Evolutionary conservation across 2,797 vertebrate species (phyloP).

Genomic region (Pipistrellus nathusii): DNA sequence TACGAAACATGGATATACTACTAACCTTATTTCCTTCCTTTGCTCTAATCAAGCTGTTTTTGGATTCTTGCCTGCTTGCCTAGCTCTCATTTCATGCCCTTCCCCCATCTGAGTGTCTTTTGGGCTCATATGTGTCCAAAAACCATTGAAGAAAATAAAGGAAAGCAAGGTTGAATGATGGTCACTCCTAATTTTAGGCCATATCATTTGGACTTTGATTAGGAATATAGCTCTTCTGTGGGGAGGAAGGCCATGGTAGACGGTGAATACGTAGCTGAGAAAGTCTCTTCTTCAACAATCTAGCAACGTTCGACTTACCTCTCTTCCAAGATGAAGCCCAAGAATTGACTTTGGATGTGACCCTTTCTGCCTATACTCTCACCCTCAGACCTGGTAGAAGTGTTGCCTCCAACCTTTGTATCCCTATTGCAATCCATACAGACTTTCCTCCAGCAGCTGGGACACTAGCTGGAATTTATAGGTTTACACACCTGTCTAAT

Average conservation of each 20-base stretch:
- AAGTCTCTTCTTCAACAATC: background rate
- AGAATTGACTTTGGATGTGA: background rate
- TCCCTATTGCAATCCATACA: background rate
- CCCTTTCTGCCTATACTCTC: background rate
- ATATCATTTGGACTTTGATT: background rate
- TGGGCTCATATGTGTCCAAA: background rate
- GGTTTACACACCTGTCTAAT: background rate
- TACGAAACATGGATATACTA: background rate
- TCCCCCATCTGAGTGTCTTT: background rate
- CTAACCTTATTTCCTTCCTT: constrained; percentile 13
- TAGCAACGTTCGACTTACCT: background rate
- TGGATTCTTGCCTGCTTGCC: background rate
- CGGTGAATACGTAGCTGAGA: background rate
- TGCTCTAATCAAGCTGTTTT: background rate
- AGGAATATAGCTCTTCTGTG: background rate
- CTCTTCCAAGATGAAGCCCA: background rate
- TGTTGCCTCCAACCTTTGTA: background rate
- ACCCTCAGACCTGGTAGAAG: background rate
- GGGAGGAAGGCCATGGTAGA: background rate
- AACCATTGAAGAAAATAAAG: constrained; percentile 18
- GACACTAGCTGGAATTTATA: background rate
- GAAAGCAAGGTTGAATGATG: background rate
- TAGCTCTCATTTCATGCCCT: constrained; percentile 11
- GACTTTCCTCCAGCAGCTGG: background rate
- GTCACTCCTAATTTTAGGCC: background rate